Evolutionary conservation across 2,113 vertebrate genomes (phyloP).

Genomic region (Thalassarche chlororhynchos): DNA sequence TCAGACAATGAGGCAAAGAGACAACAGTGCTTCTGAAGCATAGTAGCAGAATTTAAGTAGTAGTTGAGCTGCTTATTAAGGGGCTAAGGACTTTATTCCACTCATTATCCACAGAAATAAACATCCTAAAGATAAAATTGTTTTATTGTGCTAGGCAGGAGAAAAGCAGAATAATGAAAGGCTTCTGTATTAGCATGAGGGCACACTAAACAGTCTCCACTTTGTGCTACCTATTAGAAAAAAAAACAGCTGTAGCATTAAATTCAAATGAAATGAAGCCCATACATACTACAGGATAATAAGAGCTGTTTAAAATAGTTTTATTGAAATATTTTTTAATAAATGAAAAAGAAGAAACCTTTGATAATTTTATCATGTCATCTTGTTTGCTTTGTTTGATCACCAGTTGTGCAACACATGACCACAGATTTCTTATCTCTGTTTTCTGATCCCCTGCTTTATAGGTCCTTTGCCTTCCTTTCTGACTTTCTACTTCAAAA

Average conservation of each 20-base stretch:
- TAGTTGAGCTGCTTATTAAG: neutral
- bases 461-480: neutral
- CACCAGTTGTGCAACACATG: neutral
- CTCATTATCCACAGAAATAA: neutral
- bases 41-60: neutral
- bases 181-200: neutral
- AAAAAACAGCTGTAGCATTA: neutral
- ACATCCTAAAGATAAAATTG: neutral
- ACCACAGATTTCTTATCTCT: neutral
- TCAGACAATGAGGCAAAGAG: neutral
- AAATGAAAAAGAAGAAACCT: neutral
- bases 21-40: neutral
- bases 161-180: neutral
- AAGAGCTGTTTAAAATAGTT: neutral
- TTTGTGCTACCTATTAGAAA: neutral
- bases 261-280: neutral
- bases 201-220: neutral
- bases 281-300: neutral
- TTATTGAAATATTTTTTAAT: neutral
- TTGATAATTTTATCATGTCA: neutral
- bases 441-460: neutral
- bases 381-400: neutral
- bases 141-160: neutral
- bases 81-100: neutral
- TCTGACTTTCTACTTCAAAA: neutral